These are phyloP conservation scores for Meandrusa payeni DNA, from an alignment of 2,888 invertebrate species.

Conservation along the genomic window DNA sequence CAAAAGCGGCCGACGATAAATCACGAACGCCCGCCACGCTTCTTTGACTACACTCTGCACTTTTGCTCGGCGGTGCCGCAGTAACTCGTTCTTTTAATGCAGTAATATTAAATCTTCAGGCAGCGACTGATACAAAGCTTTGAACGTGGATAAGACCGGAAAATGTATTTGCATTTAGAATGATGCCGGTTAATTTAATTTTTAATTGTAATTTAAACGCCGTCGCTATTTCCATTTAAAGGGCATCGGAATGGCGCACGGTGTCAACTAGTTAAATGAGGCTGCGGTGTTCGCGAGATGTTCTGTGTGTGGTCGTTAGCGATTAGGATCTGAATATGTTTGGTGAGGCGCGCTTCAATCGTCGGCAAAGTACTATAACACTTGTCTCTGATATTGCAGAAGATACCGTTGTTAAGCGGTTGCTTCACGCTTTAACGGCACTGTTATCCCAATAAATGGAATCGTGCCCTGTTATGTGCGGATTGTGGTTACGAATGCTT, in stretches of 20 bases:
- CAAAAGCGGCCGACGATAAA: conserved; percentile 78
- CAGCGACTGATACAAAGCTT: conserved; percentile 15
- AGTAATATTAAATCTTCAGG: conserved; percentile 29
- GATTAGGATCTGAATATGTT: conserved; percentile 65
- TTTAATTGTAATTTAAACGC: conserved; percentile 19
- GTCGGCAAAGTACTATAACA: conserved; percentile 67
- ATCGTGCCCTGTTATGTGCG: conserved; percentile 21
- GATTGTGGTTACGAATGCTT: conserved; percentile 16
- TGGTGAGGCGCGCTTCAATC: conserved; percentile 54
- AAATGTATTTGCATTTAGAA: conserved; percentile 9
- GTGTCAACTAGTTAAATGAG: conserved; percentile 53
- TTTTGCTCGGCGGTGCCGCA: conserved; percentile 57
- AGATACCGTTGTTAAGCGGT: conserved; percentile 49
- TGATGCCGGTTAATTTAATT: conserved; percentile 3
- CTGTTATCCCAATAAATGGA: conserved; percentile 52
- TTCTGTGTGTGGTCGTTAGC: conserved; percentile 58
- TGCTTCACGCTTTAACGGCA: conserved; percentile 47
- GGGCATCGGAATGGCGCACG: conserved; percentile 55
- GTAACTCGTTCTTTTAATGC: conserved; percentile 48
- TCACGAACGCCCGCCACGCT: conserved; percentile 76
- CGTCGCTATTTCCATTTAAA: conserved; percentile 28
- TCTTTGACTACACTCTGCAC: conserved; percentile 72
- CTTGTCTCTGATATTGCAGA: conserved; percentile 58
- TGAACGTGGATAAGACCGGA: background rate
- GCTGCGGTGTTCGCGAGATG: conserved; percentile 37